Base-by-base conservation (phyloP, 2,888 invertebrate genomes). In the Diaphora mendica region DNA sequence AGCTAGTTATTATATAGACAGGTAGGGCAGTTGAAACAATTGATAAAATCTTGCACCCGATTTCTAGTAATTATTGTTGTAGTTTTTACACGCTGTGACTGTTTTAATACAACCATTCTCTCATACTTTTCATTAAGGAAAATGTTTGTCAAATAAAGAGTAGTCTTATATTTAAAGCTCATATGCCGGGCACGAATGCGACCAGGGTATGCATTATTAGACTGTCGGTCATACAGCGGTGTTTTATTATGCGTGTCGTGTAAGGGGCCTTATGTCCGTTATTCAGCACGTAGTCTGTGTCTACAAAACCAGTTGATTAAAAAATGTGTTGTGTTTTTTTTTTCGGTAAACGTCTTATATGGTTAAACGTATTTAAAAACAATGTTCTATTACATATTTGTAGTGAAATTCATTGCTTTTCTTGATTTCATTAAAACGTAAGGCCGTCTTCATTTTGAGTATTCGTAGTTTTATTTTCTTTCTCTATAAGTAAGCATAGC, bases 121-220 rank as follows among this genome's bases (percentile, higher is more conserved):
- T 39, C 39, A 39, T 39, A 39, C 39, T 39, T 39, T 2, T 39
- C 39, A 44, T 44, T 78, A 72, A 39, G 62, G 48, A 59, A 68
- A 77, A 71, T 77, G 68, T 79, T 79, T 73, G 75, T 73, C n/a
- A 73, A 75, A 79, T 66, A 72, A 67, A 77, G 73, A 80, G 65
- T 67, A 33, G 23, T 20, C 30, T 78, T 73, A 72, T 66, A 35
- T 70, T 77, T 72, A 48, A 72, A 64, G 59, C 78, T 80, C 66
- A 74, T 77, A 82, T 83, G 79, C 79, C 66, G 77, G 75, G 73
- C 84, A 80, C 82, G 79, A 69, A 68, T 68, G 68, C 33, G 68
- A 69, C 73, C 72, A 83, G 78, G 85, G 79, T 80, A 80, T 84
- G 83, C 78, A 82, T 81, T 82, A 85, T 82, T 79, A 85, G 79